Conservation (phyloP, 2,888 invertebrate species). For the Drosophila aldrichi region DNA sequence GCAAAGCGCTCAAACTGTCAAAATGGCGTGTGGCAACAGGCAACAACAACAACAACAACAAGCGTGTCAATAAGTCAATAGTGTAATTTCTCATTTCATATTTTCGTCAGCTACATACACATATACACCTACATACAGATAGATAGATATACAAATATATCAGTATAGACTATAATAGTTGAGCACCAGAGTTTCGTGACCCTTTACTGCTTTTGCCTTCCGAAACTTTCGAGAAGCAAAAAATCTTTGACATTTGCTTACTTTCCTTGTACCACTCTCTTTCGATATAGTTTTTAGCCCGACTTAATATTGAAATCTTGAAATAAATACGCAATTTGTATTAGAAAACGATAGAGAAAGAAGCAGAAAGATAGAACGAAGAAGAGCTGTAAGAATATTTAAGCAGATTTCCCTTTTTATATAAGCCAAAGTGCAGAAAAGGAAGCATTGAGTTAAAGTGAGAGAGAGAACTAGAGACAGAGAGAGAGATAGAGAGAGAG, state of each 20-base stretch:
- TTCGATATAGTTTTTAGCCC: no score
- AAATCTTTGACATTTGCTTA: background rate
- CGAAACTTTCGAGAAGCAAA: background rate
- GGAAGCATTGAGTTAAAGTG: no score
- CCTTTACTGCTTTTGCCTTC: background rate
- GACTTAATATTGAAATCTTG: no score
- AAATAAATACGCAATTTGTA: no score
- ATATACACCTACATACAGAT: background rate
- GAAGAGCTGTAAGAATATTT: no score
- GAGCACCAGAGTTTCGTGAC: background rate
- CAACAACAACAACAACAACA: conserved; percentile 36
- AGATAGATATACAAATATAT: background rate
- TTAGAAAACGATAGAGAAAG: no score
- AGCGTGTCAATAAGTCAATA: conserved; percentile 69
- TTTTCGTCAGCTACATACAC: conserved; percentile 37
- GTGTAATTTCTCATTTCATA: conserved; percentile 72
- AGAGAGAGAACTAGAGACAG: no score
- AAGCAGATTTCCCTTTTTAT: no score
- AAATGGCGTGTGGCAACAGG: conserved; percentile 62
- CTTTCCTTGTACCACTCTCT: background rate
- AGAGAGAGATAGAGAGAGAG: no score
- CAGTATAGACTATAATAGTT: conserved; percentile 4
- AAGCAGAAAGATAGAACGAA: no score
- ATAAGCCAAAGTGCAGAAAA: no score
- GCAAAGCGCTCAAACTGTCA: conserved; percentile 71